Evolutionary conservation across 2,888 invertebrate species (phyloP), one percentile per base, ranked within the genome.

Genomic region (Hydrotaea diabolus): DNA sequence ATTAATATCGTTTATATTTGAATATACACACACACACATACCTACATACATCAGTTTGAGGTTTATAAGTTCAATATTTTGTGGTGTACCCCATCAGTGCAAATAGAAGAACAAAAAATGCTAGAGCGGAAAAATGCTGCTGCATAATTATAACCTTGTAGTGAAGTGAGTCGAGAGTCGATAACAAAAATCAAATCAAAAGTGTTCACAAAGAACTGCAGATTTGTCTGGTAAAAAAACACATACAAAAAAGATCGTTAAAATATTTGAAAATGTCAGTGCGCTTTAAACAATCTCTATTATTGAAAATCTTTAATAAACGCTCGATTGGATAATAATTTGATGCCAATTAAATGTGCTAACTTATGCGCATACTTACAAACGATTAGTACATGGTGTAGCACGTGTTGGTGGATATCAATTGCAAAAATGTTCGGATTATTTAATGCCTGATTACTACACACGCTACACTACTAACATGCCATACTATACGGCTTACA

Each of bases 381-480:
- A 36, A 66, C 26, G 19, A 1, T 39, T 21, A n/a, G n/a, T n/a
- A n/a, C n/a, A n/a, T n/a, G n/a, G n/a, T n/a, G n/a, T n/a, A 26
- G 59, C 85, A 85, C 82, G 85, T 80, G 85, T 82, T 64, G 49
- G 31, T n/a, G n/a, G 36, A 59, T 79, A 82, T 77, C 46, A 82
- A 77, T 80, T 64, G n/a, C 79, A 72, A 59, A 57, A 39, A 66
- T 13, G 36, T 19, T 17, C 11, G 46, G 23, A 85, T 80, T 82
- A 17, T 80, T 82, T 80, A 80, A 82, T 69, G 85, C 77, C 23
- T 77, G 82, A 85, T 81, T 82, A 57, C 85, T 82, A 57, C 85
- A 82, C 85, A 82, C 73, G 69, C 46, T 66, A 66, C 26, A 59
- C 15, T 59, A n/a, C n/a, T n/a, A n/a, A n/a, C n/a, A 8, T 36